Evolutionary conservation across 2,113 vertebrate genomes (phyloP).

Genomic region (Lamprotornis superbus): DNA sequence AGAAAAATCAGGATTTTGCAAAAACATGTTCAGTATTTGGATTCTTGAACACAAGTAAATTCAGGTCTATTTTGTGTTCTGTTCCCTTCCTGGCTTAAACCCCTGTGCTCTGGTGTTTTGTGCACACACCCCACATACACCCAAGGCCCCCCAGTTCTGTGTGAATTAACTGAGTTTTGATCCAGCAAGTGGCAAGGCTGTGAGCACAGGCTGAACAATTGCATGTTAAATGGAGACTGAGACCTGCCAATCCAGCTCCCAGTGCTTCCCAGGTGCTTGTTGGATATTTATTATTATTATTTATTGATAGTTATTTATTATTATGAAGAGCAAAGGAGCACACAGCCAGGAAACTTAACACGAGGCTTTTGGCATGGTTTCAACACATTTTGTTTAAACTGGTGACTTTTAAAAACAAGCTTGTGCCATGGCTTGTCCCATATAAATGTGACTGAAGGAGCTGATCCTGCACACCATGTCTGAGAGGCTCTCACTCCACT

Average conservation of each 20-base stretch:
- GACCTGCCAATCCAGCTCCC: constrained; percentile 16
- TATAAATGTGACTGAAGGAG: not conserved
- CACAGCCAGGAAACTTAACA: not conserved
- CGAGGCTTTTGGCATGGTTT: not conserved
- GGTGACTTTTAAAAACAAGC: not conserved
- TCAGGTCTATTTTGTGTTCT: not conserved
- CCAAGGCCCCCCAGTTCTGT: not conserved
- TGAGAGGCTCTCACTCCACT: not conserved
- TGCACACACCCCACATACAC: not conserved
- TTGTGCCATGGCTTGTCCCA: not conserved
- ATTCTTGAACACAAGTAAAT: not conserved
- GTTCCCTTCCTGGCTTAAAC: not conserved
- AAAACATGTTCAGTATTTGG: not conserved
- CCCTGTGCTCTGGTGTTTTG: not conserved
- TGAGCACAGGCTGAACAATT: not conserved
- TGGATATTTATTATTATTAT: not conserved
- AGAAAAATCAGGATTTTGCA: not conserved
- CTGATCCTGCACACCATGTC: not conserved
- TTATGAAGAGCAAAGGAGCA: not conserved
- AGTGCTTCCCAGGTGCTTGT: not conserved
- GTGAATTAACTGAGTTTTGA: not conserved
- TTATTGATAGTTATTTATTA: not conserved
- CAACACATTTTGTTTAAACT: not conserved
- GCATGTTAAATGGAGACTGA: not conserved
- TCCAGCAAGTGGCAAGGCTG: not conserved